A percentile compares a stretch with the other conserved stretches of the same genome.
phyloP scores from a whole-genome alignment of 2,888 invertebrate genomes.

The Polia nebulosa region DNA sequence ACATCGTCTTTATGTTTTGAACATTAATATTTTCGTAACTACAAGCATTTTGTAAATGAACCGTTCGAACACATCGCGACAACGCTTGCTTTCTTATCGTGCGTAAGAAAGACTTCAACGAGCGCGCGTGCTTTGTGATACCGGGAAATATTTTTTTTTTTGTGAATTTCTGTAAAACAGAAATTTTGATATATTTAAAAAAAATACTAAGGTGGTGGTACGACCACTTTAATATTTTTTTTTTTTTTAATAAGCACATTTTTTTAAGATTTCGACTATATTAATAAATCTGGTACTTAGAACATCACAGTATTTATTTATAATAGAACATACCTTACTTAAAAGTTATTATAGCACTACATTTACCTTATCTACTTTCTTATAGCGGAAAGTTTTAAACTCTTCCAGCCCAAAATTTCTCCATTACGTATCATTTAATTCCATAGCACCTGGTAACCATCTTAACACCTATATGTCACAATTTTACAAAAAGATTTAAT shows the following conservation, averaged over 20 bases:
- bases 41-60: background rate
- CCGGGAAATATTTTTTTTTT: background rate
- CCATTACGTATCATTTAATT: slow-evolving; percentile 29
- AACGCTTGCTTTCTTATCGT: slow-evolving; percentile 14
- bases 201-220: too few species aligned
- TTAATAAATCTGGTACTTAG: too few species aligned
- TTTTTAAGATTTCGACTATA: too few species aligned
- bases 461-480: slow-evolving; percentile 67
- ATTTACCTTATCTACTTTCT: background rate
- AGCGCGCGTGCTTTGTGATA: slow-evolving; percentile 52
- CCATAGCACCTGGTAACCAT: slow-evolving; percentile 62
- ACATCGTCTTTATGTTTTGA: background rate
- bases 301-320: too few species aligned
- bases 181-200: too few species aligned
- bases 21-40: background rate
- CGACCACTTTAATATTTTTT: too few species aligned
- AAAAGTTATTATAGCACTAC: too few species aligned
- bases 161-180: background rate
- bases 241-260: too few species aligned
- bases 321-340: background rate
- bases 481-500: slow-evolving; percentile 72
- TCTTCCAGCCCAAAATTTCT: background rate
- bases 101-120: slow-evolving; percentile 84
- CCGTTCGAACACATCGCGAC: background rate
- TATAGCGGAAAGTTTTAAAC: background rate